Percentiles rank a stretch among this genome's conserved stretches.
Conservation (phyloP, 2,797 vertebrate genomes). For the Rhincodon typus region DNA sequence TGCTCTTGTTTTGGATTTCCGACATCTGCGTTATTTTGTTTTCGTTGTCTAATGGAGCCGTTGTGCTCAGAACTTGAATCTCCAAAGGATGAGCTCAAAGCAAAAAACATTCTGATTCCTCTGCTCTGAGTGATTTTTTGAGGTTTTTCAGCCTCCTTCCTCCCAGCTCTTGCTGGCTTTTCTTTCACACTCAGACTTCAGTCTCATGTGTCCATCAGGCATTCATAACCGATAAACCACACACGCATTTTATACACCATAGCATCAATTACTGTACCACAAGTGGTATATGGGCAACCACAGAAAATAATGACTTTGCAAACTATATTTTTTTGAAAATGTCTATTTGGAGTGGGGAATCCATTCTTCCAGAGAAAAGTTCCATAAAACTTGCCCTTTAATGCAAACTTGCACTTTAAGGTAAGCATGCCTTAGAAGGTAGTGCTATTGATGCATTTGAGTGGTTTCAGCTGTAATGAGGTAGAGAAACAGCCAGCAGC, state of each 20-base stretch:
- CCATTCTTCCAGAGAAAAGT: not conserved
- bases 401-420: not conserved
- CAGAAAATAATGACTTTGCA: not conserved
- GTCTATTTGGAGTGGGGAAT: not conserved
- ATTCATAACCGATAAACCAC: not conserved
- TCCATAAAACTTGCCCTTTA: not conserved
- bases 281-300: not conserved
- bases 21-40: too few species aligned
- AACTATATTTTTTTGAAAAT: not conserved
- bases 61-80: not conserved
- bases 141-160: not conserved
- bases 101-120: not conserved
- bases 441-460: not conserved
- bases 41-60: not conserved
- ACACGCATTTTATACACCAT: not conserved
- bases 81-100: not conserved
- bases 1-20: too few species aligned
- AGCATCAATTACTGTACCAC: not conserved
- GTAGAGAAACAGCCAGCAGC: not conserved
- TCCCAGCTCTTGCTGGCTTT: not conserved
- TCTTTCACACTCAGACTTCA: too few species aligned
- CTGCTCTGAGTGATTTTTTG: not conserved
- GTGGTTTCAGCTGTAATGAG: not conserved
- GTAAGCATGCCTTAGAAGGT: not conserved
- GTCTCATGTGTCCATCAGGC: not conserved